Conservation (phyloP, 2,113 vertebrate genomes). For the Colistium nudipinnis region DNA sequence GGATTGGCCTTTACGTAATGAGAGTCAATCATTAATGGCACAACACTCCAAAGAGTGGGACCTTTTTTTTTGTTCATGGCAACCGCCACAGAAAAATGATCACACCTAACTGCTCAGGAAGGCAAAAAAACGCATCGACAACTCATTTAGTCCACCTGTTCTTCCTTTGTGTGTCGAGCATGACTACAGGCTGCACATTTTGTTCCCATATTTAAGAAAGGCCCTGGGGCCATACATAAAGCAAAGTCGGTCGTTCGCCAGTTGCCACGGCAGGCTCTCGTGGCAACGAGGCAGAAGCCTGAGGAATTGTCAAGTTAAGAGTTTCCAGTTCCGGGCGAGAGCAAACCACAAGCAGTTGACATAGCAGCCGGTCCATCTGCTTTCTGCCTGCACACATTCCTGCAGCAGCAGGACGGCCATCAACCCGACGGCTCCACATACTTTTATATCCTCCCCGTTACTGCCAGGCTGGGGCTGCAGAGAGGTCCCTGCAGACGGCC, state of each 20-base stretch:
- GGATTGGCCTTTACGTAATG: constrained; percentile 52
- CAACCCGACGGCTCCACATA: constrained; percentile 11
- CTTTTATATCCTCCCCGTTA: constrained; percentile 23
- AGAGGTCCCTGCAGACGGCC: constrained; percentile 44
- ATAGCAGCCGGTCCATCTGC: constrained; percentile 33
- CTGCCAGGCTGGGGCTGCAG: neutral
- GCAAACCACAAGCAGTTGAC: constrained; percentile 33
- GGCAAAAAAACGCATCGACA: neutral
- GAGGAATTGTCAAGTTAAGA: constrained; percentile 49
- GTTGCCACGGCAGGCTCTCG: constrained; percentile 29
- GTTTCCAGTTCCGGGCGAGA: constrained; percentile 50
- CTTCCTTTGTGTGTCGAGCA: neutral
- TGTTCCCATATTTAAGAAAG: constrained; percentile 1
- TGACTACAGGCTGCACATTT: constrained; percentile 13
- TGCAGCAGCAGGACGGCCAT: constrained; percentile 16
- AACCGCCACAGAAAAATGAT: too few species aligned
- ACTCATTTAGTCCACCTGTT: neutral
- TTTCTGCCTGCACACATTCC: constrained; percentile 34
- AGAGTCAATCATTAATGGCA: constrained; percentile 73
- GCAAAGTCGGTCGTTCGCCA: constrained; percentile 2
- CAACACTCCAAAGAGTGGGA: neutral
- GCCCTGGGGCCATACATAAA: neutral
- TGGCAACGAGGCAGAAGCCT: neutral
- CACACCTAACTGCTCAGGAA: too few species aligned
- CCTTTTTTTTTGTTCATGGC: neutral